Base-by-base conservation (phyloP, 2,797 vertebrate genomes). In the Oceanodroma leucorhoa region DNA sequence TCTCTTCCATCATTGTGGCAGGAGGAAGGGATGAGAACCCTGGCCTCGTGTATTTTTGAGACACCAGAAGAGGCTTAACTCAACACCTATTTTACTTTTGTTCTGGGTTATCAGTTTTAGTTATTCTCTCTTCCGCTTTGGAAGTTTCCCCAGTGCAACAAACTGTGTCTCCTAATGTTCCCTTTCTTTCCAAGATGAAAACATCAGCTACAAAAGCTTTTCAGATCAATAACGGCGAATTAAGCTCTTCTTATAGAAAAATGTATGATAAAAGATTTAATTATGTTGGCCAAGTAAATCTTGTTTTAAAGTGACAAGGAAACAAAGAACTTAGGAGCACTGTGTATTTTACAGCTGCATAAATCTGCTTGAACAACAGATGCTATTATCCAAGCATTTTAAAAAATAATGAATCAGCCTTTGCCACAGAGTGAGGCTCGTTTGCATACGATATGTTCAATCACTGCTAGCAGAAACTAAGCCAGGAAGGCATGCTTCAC, bases 211-310 rank as follows among this genome's bases (percentile, higher is more conserved):
- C 54, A 83, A 90, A 94, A 70, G 87, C 89, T 93, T 87, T 95
- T 84, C 65, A 93, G 93, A 93, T 78, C 81, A 94, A 83, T 89
- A 78, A 21, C 7, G 12, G 69, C 81, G 80, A 96, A 92, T 96
- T 90, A 97, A 87, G 76, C 57, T 83, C 66, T 82, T 82, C 71
- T 87, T 95, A 92, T 27, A 81, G 79, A 88, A 86, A 95, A 96
- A 95, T 91, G 85, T 83, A 87, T 78, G 82, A 93, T 82, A 92
- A 87, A 87, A 51, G 90, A 89, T 84, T 93, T 96, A 94, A 97
- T 97, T 95, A 94, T 5, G n/a, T 50, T 32, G 53, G 94, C 65
- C 77, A 94, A 94, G 81, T 96, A 95, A 96, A 96, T 97, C 92
- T 89, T 83, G 40, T 55, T 97, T 95, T 93, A 93, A 96, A 90